These are phyloP conservation scores for Menidia menidia DNA, from an alignment of 2,797 vertebrate genomes.

Conservation along the genomic window DNA sequence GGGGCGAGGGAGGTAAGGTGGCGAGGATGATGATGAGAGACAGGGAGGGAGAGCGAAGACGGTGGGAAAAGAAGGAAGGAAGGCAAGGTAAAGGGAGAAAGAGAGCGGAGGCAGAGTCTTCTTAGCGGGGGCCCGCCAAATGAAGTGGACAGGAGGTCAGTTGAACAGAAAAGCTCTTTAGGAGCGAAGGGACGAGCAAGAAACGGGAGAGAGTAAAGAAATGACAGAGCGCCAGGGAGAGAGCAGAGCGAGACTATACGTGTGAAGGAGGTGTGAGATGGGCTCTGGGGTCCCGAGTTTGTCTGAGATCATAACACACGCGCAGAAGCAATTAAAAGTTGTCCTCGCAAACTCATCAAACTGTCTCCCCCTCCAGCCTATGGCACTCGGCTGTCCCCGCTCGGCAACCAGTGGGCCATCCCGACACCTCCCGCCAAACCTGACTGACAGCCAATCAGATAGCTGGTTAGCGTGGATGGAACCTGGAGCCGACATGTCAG, in stretches of 20 bases:
- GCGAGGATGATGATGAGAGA: conserved; percentile 54
- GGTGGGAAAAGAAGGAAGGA: conserved; percentile 43
- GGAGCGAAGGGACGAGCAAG: conserved; percentile 51
- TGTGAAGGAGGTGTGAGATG: conserved; percentile 49
- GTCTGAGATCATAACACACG: conserved; percentile 33
- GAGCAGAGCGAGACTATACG: conserved; percentile 21
- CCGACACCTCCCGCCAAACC: conserved; percentile 17
- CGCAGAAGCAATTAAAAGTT: conserved; percentile 44
- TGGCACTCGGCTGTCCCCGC: conserved; percentile 5
- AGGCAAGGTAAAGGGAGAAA: conserved; percentile 35
- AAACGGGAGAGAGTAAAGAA: conserved; percentile 44
- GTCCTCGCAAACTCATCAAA: conserved; percentile 28
- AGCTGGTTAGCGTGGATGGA: conserved; percentile 22
- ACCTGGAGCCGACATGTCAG: conserved; percentile 25
- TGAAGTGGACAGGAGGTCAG: conserved; percentile 69
- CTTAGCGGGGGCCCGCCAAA: conserved; percentile 68
- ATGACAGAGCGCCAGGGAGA: conserved; percentile 40
- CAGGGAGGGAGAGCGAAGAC: conserved; percentile 38
- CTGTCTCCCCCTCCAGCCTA: conserved; percentile 19
- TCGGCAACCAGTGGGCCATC: conserved; percentile 16
- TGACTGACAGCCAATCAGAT: conserved; percentile 46
- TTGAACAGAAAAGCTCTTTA: conserved; percentile 70
- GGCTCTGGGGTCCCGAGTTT: conserved; percentile 33
- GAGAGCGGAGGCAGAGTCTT: conserved; percentile 44
- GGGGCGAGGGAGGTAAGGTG: conserved; percentile 42